Base-by-base conservation (phyloP, 2,113 vertebrate species). In the Paedocypris sp. region DNA sequence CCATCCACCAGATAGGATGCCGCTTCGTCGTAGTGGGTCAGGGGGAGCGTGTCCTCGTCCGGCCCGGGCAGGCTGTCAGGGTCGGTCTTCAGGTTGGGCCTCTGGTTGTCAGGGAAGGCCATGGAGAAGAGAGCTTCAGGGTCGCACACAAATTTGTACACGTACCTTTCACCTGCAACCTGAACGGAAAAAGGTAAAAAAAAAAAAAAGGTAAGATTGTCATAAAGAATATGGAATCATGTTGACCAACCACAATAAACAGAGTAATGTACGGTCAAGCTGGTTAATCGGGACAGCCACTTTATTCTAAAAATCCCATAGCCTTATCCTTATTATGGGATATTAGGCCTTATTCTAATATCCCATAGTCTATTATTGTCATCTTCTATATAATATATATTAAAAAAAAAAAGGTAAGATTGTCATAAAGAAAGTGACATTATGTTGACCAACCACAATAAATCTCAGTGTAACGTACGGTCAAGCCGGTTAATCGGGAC, bases 141-240 rank as follows among this genome's bases (percentile, higher is more conserved):
- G 72, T 97, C 93, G 0, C 94, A 98, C 72, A 98, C 94, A 4
- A 98, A 98, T 74, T 98, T 98, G 67, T 98, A 98, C 64, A 98
- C 94, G 0, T 98, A 98, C 73, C 94, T 80, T 67, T 98, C 94
- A 0, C 94, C 93, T 0, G 94, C 94, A 48, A 98, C 94, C 94
- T 98, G 23, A 49, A 38, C 32, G 9, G 1, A 10, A 10, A 26
- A 23, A 19, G 22, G 12, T n/a, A 19, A 33, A 43, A n/a, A 13
- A 41, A 13, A 38, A 15, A 38, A 52, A 49, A 16, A 6, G 9
- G 25, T 13, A 19, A 49, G 33, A 6, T 39, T 20, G 20, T 8
- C 2, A 7, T n/a, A n/a, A n/a, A n/a, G n/a, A n/a, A n/a, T n/a
- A n/a, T n/a, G n/a, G n/a, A n/a, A n/a, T n/a, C n/a, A n/a, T n/a